Conservation (phyloP, 2,113 vertebrate genomes). For the Elachura formosa region DNA sequence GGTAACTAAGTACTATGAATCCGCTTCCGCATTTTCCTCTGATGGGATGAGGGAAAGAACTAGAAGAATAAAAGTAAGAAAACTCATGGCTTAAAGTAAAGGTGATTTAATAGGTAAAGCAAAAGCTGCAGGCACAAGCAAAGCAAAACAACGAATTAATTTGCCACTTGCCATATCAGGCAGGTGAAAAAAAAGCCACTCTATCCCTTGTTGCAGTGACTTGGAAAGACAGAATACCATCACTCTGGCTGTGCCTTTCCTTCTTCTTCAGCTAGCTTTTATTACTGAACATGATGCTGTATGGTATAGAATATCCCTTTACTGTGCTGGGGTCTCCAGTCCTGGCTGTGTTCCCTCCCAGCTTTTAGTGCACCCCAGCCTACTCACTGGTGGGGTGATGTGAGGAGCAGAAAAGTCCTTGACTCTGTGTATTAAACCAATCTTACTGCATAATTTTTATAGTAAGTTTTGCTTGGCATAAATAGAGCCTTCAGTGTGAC, state of each 20-base stretch:
- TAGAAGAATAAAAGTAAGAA: not conserved
- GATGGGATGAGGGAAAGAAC: not conserved
- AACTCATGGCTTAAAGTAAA: not conserved
- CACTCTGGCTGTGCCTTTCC: not conserved
- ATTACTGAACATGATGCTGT: not conserved
- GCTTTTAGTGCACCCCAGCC: rapidly evolving
- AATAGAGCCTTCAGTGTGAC: not conserved
- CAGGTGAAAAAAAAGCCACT: not conserved
- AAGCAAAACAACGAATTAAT: not conserved
- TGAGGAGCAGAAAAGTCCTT: not conserved
- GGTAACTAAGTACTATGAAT: not conserved
- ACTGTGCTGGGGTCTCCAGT: no score
- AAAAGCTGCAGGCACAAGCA: not conserved
- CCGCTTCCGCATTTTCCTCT: not conserved
- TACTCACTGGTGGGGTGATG: not conserved
- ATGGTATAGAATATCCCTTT: not conserved
- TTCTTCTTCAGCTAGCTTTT: not conserved
- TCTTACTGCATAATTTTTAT: not conserved
- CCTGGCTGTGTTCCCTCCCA: not conserved
- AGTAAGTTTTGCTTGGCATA: not conserved
- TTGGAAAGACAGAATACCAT: not conserved
- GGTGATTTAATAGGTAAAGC: not conserved
- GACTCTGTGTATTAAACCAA: not conserved
- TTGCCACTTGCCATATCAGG: not conserved
- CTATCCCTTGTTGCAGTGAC: no score